These are phyloP conservation scores for Oxytorus armatus DNA, from an alignment of 2,888 invertebrate species.

Conservation along the genomic window DNA sequence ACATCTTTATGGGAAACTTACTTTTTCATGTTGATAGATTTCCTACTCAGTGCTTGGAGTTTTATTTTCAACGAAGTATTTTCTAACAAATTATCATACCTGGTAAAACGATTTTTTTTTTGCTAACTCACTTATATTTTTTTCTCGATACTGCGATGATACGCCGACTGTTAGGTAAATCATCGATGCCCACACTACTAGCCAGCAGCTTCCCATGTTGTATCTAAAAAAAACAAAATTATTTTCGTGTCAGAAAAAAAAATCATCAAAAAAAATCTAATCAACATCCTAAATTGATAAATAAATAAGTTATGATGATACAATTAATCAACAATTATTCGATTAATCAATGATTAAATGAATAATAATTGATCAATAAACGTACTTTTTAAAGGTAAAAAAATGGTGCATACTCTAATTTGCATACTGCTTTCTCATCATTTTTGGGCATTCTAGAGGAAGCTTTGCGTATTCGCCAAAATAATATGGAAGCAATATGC, in stretches of 20 bases:
- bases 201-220: conserved; percentile 71
- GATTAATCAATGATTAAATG: too few species aligned
- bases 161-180: conserved; percentile 71
- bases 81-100: background rate
- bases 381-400: too few species aligned
- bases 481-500: too few species aligned
- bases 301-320: background rate
- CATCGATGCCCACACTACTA: conserved; percentile 71
- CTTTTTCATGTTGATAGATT: too few species aligned
- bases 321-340: too few species aligned
- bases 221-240: conserved; percentile 66
- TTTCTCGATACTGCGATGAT: conserved; percentile 76
- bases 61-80: background rate
- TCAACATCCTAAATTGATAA: background rate
- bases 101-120: background rate
- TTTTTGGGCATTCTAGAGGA: too few species aligned
- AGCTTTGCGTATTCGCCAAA: too few species aligned
- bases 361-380: too few species aligned
- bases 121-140: conserved; percentile 77
- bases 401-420: background rate
- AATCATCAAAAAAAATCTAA: background rate
- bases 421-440: background rate
- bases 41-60: too few species aligned
- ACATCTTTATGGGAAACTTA: too few species aligned
- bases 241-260: background rate